phyloP scores from a whole-genome alignment of 2,113 vertebrate species.

The Micronycteris hirsuta region DNA sequence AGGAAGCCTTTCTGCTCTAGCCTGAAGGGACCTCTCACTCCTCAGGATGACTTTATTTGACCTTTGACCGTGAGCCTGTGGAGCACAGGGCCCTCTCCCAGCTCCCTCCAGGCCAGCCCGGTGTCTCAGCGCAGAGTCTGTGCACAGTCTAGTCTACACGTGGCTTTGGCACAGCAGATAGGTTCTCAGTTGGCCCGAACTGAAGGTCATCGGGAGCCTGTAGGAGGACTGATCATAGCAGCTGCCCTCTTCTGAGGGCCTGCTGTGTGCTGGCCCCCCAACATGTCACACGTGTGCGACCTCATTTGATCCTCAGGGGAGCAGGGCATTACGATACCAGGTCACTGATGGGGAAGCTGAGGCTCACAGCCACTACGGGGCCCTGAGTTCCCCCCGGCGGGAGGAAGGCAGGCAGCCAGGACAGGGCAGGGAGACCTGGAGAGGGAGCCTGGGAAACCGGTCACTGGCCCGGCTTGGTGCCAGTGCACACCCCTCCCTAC shows the following conservation, averaged over 20 bases:
- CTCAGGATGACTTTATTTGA: neutral
- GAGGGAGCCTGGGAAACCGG: fast-evolving
- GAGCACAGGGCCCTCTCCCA: too few relatives aligned
- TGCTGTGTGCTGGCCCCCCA: neutral
- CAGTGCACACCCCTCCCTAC: fast-evolving
- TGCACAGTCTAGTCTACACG: fast-evolving
- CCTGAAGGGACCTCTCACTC: too few relatives aligned
- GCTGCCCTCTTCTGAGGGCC: neutral
- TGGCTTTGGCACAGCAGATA: fast-evolving
- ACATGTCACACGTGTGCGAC: fast-evolving
- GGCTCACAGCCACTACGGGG: neutral
- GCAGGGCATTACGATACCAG: neutral
- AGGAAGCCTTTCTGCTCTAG: neutral
- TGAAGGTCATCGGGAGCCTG: neutral
- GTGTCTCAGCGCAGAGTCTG: neutral
- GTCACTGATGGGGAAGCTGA: neutral
- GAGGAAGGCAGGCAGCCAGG: neutral
- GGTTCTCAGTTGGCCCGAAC: neutral
- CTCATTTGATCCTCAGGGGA: neutral
- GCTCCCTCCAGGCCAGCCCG: too few relatives aligned
- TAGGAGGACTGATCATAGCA: fast-evolving
- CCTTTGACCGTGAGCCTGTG: too few relatives aligned
- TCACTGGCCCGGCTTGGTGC: neutral
- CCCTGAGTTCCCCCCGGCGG: neutral
- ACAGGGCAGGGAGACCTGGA: neutral